Evolutionary conservation across 2,113 vertebrate genomes (phyloP).

Genomic region (Perca fluviatilis): DNA sequence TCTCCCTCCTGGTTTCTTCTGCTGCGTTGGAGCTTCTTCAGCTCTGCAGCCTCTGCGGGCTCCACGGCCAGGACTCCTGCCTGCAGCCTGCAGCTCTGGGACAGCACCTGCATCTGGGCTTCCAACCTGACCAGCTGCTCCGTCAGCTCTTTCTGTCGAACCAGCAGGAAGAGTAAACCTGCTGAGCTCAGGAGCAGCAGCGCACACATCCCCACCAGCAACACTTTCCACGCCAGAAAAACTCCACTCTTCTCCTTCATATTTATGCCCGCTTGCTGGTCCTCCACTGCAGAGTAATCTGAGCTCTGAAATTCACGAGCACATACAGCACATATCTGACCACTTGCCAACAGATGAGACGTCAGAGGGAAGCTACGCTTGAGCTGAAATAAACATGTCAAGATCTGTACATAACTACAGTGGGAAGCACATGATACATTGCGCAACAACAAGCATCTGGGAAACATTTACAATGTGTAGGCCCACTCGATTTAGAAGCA

Average conservation of each 20-base stretch:
- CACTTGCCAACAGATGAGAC: constrained; percentile 61
- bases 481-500: constrained; percentile 42
- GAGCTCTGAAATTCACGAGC: constrained; percentile 41
- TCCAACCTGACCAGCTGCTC: constrained; percentile 83
- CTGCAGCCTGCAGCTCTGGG: constrained; percentile 55
- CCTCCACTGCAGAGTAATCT: constrained; percentile 36
- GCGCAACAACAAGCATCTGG: constrained; percentile 65
- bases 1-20: constrained; percentile 82
- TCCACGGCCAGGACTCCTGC: not conserved
- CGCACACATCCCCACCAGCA: constrained; percentile 77
- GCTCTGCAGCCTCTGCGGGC: constrained; percentile 11
- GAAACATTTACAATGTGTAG: constrained; percentile 47
- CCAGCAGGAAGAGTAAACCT: constrained; percentile 84
- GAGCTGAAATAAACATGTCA: constrained; percentile 64
- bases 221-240: constrained; percentile 52
- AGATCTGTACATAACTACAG: constrained; percentile 50
- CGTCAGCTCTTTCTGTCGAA: constrained; percentile 83
- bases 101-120: constrained; percentile 68
- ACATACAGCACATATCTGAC: constrained; percentile 61
- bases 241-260: constrained; percentile 62
- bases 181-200: constrained; percentile 83
- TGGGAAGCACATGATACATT: constrained; percentile 41
- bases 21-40: constrained; percentile 72
- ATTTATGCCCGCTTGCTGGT: constrained; percentile 12
- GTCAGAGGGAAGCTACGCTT: constrained; percentile 54